Base-by-base conservation (phyloP, 2,113 vertebrate genomes). In the Tauraco erythrolophus region DNA sequence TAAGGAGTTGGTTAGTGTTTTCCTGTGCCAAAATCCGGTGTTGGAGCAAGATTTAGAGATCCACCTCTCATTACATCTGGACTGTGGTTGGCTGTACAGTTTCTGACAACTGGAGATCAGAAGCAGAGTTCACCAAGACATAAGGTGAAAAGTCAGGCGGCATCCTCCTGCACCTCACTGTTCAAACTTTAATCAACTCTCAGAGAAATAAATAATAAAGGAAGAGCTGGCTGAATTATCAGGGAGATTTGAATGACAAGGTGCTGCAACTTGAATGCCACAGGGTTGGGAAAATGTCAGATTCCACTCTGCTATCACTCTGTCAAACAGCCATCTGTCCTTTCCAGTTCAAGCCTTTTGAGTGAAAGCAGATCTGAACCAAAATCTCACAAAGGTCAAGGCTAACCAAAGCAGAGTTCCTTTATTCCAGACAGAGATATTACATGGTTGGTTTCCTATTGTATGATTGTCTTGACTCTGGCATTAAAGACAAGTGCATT, bases 171-270 rank as follows among this genome's bases (percentile, higher is more conserved):
- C 21, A 77, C 46, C 22, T 81, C 43, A 50, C 58, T 58, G 39
- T 86, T 92, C 54, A 92, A 95, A 97, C 28, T 95, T 96, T 77
- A 94, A 96, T 92, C 66, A 90, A 2, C 11, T 93, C 71, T 66
- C 57, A 83, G 50, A 83, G 22, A 96, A 94, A 85, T 76, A 93
- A 92, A 89, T 88, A 91, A 95, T 56, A 74, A 88, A 66, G 57
- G 11, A 64, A 33, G 50, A 80, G 19, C 5, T 90, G 62, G 21
- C 22, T 85, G 62, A 80, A 75, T 90, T 90, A 92, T 57, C 68
- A 70, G 60, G 39, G 45, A 94, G n/a, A 86, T 88, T 43, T 88
- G 96, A 96, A 86, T 75, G 82, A 95, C 85, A 78, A 95, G 88
- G 58, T 92, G 45, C 71, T 81, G 85, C 68, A 95, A 84, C 54